Evolutionary conservation across 1,140 invertebrate species (phyloP).

Genomic region (Brachionus angularis): DNA sequence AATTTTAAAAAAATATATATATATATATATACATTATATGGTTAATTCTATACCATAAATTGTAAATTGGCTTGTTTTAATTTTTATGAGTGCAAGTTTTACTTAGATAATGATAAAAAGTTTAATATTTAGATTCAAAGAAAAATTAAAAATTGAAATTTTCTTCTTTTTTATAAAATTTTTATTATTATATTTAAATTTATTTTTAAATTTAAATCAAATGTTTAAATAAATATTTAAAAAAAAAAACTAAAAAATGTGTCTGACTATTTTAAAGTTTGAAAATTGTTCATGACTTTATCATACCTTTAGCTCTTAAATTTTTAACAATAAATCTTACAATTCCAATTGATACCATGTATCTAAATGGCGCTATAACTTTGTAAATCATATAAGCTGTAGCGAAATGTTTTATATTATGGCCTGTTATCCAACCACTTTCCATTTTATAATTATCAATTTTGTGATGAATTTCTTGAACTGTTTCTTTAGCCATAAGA

Average conservation of each 20-base stretch:
- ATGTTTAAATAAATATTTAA: not conserved
- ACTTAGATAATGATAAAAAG: too few relatives aligned
- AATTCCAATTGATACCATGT: constrained; percentile 41
- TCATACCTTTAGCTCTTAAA: constrained; percentile 7
- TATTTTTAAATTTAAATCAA: not conserved
- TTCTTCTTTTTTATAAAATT: not conserved
- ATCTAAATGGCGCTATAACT: constrained; percentile 41
- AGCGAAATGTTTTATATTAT: constrained; percentile 38
- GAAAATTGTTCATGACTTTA: not conserved
- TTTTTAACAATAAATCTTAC: constrained; percentile 19
- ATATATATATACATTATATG: too few relatives aligned
- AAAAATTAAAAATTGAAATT: too few relatives aligned
- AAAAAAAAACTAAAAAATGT: not conserved
- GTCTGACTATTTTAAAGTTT: too few relatives aligned
- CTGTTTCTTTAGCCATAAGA: not conserved
- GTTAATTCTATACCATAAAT: too few relatives aligned
- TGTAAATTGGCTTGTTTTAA: too few relatives aligned
- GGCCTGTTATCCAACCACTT: constrained; percentile 30
- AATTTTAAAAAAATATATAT: too few relatives aligned
- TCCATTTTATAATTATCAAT: constrained; percentile 37
- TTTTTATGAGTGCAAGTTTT: too few relatives aligned
- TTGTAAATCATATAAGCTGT: constrained; percentile 43
- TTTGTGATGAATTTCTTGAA: constrained; percentile 31
- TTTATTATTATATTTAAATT: not conserved
- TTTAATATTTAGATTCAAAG: too few relatives aligned